phyloP scores from a whole-genome alignment of 2,888 invertebrate species.

The Cybosia mesomella region DNA sequence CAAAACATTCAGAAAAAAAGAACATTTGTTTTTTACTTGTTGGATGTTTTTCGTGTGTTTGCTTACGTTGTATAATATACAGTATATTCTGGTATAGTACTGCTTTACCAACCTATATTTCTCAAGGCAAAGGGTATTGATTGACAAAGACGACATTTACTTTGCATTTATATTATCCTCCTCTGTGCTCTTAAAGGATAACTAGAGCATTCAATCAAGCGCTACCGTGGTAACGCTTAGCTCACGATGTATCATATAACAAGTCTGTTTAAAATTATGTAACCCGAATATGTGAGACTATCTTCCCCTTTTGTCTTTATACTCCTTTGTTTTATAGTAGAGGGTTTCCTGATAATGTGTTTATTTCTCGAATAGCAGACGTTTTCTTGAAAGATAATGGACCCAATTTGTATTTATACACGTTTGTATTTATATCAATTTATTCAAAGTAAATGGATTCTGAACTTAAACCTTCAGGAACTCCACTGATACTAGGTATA shows the following conservation, averaged over 20 bases:
- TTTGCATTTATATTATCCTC: slow-evolving; percentile 34
- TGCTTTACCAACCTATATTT: background rate
- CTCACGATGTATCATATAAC: slow-evolving; percentile 32
- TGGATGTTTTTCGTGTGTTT: background rate
- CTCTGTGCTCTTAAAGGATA: slow-evolving; percentile 32
- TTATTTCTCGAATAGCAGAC: background rate
- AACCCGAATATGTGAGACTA: slow-evolving; percentile 25
- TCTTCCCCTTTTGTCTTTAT: slow-evolving; percentile 22
- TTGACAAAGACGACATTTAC: slow-evolving; percentile 9
- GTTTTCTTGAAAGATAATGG: background rate
- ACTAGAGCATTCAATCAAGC: slow-evolving; percentile 38
- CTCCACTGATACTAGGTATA: too few species aligned
- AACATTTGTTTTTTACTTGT: too few species aligned
- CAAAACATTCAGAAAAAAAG: too few species aligned
- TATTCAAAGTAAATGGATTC: background rate
- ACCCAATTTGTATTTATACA: background rate
- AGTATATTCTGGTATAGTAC: background rate
- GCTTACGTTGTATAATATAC: background rate
- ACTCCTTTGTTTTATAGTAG: background rate
- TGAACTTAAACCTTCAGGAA: too few species aligned
- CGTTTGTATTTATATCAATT: background rate
- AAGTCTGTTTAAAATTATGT: slow-evolving; percentile 24
- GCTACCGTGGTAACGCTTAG: slow-evolving; percentile 33
- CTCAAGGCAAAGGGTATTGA: background rate
- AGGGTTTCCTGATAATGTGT: background rate